These are phyloP conservation scores for Hyalella azteca DNA, from an alignment of 2,888 invertebrate species.

Conservation along the genomic window DNA sequence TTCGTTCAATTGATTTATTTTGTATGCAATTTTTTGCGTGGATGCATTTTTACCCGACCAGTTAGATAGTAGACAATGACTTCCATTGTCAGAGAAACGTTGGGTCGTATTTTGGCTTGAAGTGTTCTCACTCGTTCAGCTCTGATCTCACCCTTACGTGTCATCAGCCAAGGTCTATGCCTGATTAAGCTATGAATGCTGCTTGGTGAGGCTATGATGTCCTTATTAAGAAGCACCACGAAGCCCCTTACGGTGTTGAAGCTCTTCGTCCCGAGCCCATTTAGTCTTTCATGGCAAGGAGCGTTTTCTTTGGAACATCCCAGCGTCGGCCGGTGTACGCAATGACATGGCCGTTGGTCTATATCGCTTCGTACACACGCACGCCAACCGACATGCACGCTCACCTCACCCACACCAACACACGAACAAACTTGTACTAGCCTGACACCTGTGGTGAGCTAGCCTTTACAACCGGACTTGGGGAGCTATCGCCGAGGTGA, in stretches of 20 bases:
- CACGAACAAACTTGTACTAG: constrained; percentile 32
- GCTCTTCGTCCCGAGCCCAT: not conserved
- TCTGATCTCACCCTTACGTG: not conserved
- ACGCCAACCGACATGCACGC: constrained; percentile 25
- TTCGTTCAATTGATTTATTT: not conserved
- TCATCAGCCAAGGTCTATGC: not conserved
- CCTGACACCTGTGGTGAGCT: constrained; percentile 36
- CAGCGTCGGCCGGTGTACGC: not conserved
- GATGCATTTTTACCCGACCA: not conserved
- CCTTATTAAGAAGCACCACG: not conserved
- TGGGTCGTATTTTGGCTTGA: not conserved
- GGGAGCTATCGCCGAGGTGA: not conserved
- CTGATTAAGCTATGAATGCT: not conserved
- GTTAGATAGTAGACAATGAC: not conserved
- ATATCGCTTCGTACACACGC: constrained; percentile 6
- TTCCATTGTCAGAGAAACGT: not conserved
- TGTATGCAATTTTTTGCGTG: not conserved
- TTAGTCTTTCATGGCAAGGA: not conserved
- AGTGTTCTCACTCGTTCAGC: not conserved
- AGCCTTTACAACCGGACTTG: constrained; percentile 34
- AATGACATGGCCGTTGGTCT: not conserved
- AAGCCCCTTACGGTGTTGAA: not conserved
- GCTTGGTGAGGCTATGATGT: not conserved
- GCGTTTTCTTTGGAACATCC: not conserved
- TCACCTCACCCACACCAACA: constrained; percentile 31